phyloP scores from a whole-genome alignment of 2,888 invertebrate genomes.

The Byasa hedistus region DNA sequence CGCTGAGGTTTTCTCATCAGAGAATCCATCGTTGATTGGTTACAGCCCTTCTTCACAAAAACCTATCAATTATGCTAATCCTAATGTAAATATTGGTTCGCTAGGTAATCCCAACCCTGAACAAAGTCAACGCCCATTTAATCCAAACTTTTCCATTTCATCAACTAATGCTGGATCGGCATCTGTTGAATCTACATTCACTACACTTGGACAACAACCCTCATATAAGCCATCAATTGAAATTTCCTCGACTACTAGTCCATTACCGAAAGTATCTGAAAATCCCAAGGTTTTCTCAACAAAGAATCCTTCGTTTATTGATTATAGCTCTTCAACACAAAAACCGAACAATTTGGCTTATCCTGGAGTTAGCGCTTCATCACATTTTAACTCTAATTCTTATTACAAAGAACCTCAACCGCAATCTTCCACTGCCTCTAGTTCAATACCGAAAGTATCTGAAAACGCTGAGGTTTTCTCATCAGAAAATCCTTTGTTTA shows the following conservation, averaged over 20 bases:
- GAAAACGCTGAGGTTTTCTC: neutral
- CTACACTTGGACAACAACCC: neutral
- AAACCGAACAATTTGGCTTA: neutral
- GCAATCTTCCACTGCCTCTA: conserved; percentile 3
- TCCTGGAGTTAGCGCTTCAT: neutral
- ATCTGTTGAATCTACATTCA: neutral
- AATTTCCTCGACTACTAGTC: neutral
- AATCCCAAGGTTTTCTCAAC: neutral
- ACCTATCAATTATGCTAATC: neutral
- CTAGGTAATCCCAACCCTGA: neutral
- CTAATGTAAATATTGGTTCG: neutral
- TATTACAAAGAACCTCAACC: too few species aligned
- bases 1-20: neutral
- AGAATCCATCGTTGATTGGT: too few species aligned
- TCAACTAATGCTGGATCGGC: neutral
- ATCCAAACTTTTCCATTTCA: neutral
- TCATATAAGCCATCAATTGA: neutral
- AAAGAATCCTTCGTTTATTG: neutral
- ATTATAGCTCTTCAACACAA: neutral
- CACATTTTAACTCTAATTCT: neutral
- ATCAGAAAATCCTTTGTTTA: neutral
- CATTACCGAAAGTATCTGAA: too few species aligned
- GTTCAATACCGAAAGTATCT: neutral
- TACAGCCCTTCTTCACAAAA: neutral
- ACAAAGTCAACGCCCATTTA: neutral